Evolutionary conservation across 2,888 invertebrate genomes (phyloP).

Genomic region (Tiphia femorata): DNA sequence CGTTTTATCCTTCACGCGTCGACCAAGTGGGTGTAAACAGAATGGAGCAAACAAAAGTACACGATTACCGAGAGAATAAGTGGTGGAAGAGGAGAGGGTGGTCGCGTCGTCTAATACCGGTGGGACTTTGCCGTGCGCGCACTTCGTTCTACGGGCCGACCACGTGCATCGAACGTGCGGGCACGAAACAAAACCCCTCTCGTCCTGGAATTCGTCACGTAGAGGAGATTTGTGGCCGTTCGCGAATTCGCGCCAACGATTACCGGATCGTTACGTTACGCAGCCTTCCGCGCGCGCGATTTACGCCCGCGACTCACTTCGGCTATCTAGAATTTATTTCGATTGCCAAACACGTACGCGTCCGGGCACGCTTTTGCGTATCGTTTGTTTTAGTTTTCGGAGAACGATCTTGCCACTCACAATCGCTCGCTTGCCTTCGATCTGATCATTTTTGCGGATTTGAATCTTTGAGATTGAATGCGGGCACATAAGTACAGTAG

Average conservation of each 20-base stretch:
- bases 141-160: slow-evolving; percentile 23
- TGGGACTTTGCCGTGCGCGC: slow-evolving; percentile 3
- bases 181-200: slow-evolving; percentile 55
- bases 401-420: neutral
- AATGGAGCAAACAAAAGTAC: neutral
- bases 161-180: slow-evolving; percentile 46
- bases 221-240: slow-evolving; percentile 64
- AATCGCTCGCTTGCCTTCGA: neutral
- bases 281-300: neutral
- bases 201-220: slow-evolving; percentile 64
- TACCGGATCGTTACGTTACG: slow-evolving; percentile 35
- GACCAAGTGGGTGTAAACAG: too few relatives aligned
- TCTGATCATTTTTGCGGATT: too few relatives aligned
- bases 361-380: too few relatives aligned
- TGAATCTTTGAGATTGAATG: too few relatives aligned
- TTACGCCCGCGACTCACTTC: slow-evolving; percentile 1
- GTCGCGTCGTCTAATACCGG: slow-evolving; percentile 29
- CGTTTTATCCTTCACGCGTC: too few relatives aligned
- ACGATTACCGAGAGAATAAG: too few relatives aligned
- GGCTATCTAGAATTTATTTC: slow-evolving; percentile 2
- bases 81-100: neutral
- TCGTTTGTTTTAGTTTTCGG: too few relatives aligned
- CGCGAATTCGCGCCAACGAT: slow-evolving; percentile 52
- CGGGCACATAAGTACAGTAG: too few relatives aligned
- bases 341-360: neutral